Conservation (phyloP, 1,140 invertebrate genomes). For the Zaprionus nigranus region DNA sequence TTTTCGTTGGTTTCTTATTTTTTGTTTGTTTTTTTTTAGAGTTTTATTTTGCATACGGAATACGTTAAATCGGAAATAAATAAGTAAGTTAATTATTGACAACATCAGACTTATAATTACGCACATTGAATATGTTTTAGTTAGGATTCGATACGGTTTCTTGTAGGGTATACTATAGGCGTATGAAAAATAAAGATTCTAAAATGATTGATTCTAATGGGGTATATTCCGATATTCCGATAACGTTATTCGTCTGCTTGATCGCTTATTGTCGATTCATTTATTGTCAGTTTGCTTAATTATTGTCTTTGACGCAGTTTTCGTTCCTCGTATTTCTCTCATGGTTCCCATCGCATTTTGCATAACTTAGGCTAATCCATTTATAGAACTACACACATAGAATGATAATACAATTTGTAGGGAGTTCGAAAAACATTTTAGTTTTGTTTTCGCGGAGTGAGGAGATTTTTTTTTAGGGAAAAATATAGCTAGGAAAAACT, state of each 20-base stretch:
- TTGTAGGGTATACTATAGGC: constrained; percentile 20
- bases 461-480: not conserved
- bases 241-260: constrained; percentile 30
- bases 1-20: constrained; percentile 6
- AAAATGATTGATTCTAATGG: constrained; percentile 40
- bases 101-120: constrained; percentile 84
- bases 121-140: constrained; percentile 70
- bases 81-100: constrained; percentile 75
- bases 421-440: constrained; percentile 19
- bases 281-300: constrained; percentile 59
- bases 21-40: not conserved
- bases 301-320: constrained; percentile 80
- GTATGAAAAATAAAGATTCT: constrained; percentile 33
- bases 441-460: not conserved
- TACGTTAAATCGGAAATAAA: constrained; percentile 60
- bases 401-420: constrained; percentile 37
- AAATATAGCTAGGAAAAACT: not conserved
- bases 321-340: constrained; percentile 19
- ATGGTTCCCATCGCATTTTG: not conserved
- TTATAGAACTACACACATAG: constrained; percentile 28
- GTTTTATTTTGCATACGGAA: constrained; percentile 36
- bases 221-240: constrained; percentile 16
- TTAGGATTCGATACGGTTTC: constrained; percentile 33
- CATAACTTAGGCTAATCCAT: constrained; percentile 29
- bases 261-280: constrained; percentile 65